These are phyloP conservation scores for Eulithis prunata DNA, from an alignment of 2,888 invertebrate species.

Conservation along the genomic window DNA sequence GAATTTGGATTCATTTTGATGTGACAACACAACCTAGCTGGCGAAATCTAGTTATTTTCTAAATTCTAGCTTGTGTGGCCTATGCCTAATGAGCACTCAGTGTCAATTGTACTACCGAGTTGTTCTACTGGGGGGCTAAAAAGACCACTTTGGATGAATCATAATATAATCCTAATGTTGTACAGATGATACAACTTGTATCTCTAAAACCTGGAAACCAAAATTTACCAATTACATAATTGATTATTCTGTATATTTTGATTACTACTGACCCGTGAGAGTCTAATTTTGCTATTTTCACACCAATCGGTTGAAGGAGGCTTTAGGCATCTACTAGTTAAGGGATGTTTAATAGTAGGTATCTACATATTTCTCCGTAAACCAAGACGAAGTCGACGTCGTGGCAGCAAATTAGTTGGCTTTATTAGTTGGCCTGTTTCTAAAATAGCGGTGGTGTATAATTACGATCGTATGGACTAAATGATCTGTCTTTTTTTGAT, in stretches of 20 bases:
- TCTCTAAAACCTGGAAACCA: too few relatives aligned
- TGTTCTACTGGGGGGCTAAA: too few relatives aligned
- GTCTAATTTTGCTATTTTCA: too few relatives aligned
- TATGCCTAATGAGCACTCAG: too few relatives aligned
- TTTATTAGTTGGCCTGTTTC: background rate
- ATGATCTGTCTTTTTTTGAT: background rate
- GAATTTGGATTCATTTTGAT: slow-evolving; percentile 12
- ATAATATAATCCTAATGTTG: too few relatives aligned
- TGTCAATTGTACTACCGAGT: too few relatives aligned
- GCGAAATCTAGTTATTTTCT: background rate
- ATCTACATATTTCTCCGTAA: slow-evolving; percentile 20
- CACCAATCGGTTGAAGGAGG: too few relatives aligned
- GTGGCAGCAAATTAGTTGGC: slow-evolving; percentile 17
- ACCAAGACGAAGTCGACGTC: slow-evolving; percentile 20
- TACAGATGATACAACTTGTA: too few relatives aligned
- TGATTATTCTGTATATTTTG: too few relatives aligned
- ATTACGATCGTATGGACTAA: background rate
- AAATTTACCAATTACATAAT: too few relatives aligned
- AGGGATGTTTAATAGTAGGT: background rate
- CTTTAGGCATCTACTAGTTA: background rate
- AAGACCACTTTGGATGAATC: too few relatives aligned
- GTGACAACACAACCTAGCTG: slow-evolving; percentile 15
- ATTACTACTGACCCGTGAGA: too few relatives aligned
- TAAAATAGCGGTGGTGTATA: background rate
- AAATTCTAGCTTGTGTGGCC: background rate